Evolutionary conservation across 2,888 invertebrate species (phyloP), one percentile per base, ranked within the genome.

Genomic region (Chydorus sphaericus): DNA sequence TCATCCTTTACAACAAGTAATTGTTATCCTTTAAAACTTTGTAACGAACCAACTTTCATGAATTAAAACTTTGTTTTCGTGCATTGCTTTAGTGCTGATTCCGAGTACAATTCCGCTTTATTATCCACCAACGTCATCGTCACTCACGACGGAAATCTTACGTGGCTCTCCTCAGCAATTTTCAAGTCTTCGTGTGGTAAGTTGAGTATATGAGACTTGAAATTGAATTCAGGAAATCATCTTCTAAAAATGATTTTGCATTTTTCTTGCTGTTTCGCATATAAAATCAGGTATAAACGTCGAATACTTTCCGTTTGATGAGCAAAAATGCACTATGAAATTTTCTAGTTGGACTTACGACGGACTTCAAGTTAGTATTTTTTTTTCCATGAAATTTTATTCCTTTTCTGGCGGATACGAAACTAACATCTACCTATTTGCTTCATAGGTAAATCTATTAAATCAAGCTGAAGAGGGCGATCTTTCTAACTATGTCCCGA

Each of bases 311-410:
- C 76, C 76, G 1, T 76, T 77, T 60, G 76, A 77, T 64, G 74
- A 74, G 60, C 72, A 75, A 66, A 70, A 70, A 63, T 76, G 76
- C 60, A 67, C 70, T 36, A 69, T 76, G 69, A 69, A 72, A 60
- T 76, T 76, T 59, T 73, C 75, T 7, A 73, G 73, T 2, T 77
- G 76, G 76, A 75, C 74, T 1, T 76, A 75, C 64, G 75, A 75
- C 60, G 72, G 72, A 10, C 69, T 65, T 48, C 70, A 71, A 60
- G 65, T 75, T 56, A 63, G 63, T 59, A 60, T 50, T 33, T 4
- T 20, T 16, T n/a, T n/a, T n/a, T n/a, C n/a, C n/a, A n/a, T n/a
- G n/a, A n/a, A n/a, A n/a, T n/a, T n/a, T 10, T 55, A 51, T 31
- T 36, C 10, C n/a, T 26, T 44, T 23, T 44, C 28, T 20, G 8